Conservation (phyloP, 2,888 invertebrate species). For the Cantharis lateralis region DNA sequence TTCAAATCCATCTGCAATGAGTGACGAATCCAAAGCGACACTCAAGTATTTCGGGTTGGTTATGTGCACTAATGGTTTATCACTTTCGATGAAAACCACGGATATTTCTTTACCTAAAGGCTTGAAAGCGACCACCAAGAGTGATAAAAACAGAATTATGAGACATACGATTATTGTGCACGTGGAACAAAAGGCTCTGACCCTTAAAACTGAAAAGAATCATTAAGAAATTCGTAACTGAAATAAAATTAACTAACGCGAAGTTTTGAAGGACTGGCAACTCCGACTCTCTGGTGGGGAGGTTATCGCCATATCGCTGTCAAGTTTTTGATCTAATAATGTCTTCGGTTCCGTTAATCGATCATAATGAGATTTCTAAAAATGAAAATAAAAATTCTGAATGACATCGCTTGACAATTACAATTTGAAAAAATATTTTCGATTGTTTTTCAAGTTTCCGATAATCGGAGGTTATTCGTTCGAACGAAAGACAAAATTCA, state of each 20-base stretch:
- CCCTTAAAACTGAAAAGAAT: constrained; percentile 11
- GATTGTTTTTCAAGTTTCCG: not conserved
- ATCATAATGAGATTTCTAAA: not conserved
- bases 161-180: constrained; percentile 9
- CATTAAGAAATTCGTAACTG: not conserved
- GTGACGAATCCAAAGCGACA: constrained; percentile 50
- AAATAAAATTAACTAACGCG: not conserved
- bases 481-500: too few species aligned
- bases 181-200: constrained; percentile 8
- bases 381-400: not conserved
- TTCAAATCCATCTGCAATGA: constrained; percentile 49
- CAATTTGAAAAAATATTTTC: not conserved
- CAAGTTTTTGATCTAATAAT: not conserved
- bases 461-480: too few species aligned
- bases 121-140: constrained; percentile 14
- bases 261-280: not conserved
- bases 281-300: not conserved
- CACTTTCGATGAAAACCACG: constrained; percentile 9
- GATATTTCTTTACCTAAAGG: constrained; percentile 5
- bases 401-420: not conserved
- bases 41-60: constrained; percentile 46
- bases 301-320: not conserved
- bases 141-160: constrained; percentile 8
- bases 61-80: constrained; percentile 1
- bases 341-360: not conserved